Evolutionary conservation across 2,888 invertebrate species (phyloP).

Genomic region (Campoplex nolae): DNA sequence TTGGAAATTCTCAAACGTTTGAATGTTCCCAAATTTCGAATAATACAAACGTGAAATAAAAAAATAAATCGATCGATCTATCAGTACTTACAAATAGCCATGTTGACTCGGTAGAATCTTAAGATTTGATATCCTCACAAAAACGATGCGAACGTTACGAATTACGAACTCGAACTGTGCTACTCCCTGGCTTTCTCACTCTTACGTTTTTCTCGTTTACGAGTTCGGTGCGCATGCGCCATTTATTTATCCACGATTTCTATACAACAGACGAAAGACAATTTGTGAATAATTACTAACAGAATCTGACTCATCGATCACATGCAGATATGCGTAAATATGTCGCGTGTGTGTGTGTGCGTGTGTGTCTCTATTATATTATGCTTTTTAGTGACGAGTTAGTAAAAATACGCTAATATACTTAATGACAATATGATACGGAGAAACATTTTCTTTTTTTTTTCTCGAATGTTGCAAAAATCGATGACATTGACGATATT

Average conservation of each 20-base stretch:
- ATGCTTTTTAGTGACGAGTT: neutral
- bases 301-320: conserved; percentile 62
- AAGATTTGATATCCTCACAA: conserved; percentile 53
- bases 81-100: conserved; percentile 64
- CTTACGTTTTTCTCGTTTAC: neutral
- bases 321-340: neutral
- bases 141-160: conserved; percentile 56
- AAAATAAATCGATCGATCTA: neutral
- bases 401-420: neutral
- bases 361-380: neutral
- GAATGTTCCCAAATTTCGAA: neutral
- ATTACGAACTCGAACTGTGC: conserved; percentile 56
- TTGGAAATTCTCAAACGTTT: neutral
- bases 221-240: conserved; percentile 47
- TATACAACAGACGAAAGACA: conserved; percentile 35
- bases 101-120: conserved; percentile 41
- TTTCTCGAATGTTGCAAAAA: conserved; percentile 2
- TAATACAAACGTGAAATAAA: neutral
- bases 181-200: neutral
- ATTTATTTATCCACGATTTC: conserved; percentile 12
- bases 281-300: conserved; percentile 64
- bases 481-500: conserved; percentile 8
- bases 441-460: neutral
- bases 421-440: conserved; percentile 4
- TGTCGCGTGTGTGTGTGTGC: neutral